Evolutionary conservation across 2,797 vertebrate species (phyloP).

Genomic region (Yasuhikotakia modesta): DNA sequence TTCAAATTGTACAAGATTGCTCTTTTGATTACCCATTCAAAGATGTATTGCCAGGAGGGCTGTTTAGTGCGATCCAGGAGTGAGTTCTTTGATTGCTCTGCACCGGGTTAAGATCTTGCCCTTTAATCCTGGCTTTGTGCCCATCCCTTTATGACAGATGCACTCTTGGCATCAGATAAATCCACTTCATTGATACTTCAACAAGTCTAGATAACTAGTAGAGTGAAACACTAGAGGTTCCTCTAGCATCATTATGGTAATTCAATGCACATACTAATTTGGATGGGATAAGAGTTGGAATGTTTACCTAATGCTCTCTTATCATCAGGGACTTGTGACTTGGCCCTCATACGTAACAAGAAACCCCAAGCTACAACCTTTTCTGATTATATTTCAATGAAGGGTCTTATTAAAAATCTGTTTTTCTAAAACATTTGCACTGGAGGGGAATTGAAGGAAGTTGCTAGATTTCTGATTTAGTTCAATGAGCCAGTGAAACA

Average conservation of each 20-base stretch:
- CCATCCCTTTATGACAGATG: conserved; percentile 27
- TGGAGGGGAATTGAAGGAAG: conserved; percentile 3
- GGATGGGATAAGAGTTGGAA: conserved; percentile 16
- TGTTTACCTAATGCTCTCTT: neutral
- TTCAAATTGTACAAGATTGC: neutral
- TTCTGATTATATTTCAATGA: conserved; percentile 12
- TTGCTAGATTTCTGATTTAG: conserved; percentile 3
- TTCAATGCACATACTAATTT: conserved; percentile 21
- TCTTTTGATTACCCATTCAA: conserved; percentile 31
- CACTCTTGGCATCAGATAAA: conserved; percentile 30
- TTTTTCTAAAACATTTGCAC: conserved; percentile 9
- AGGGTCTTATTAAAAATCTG: conserved; percentile 4
- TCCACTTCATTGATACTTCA: conserved; percentile 24
- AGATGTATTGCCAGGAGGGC: conserved; percentile 1
- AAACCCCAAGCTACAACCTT: neutral
- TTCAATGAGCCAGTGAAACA: conserved; percentile 8
- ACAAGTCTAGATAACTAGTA: conserved; percentile 9
- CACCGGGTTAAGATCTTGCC: conserved; percentile 8
- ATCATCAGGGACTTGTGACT: neutral
- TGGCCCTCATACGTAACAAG: neutral
- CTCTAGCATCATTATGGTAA: conserved; percentile 14
- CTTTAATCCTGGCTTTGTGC: conserved; percentile 28
- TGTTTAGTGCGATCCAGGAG: conserved; percentile 9
- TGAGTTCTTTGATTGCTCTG: conserved; percentile 4
- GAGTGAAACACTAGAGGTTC: neutral